These are phyloP conservation scores for Corythornis madagascariensis DNA, from an alignment of 2,113 vertebrate genomes.

Conservation along the genomic window DNA sequence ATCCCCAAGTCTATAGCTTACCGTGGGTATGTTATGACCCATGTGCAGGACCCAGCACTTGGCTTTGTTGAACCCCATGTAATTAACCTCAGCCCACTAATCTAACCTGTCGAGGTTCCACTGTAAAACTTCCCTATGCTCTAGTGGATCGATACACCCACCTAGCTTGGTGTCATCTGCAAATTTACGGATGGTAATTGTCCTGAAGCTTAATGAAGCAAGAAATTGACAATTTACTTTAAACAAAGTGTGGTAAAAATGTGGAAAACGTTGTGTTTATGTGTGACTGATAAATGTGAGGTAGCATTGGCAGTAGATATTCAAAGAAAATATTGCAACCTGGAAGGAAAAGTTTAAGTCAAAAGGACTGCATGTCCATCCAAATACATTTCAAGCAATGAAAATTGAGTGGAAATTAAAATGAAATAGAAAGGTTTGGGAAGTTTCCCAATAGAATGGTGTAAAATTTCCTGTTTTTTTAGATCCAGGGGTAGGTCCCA, in stretches of 20 bases:
- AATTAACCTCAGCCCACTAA: no score
- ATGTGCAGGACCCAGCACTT: no score
- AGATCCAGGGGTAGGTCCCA: accelerated
- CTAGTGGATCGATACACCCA: no score
- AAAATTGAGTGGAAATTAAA: neutral
- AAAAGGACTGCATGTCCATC: neutral
- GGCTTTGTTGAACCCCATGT: no score
- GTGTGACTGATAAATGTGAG: neutral
- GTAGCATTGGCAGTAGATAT: neutral
- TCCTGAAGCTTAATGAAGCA: neutral
- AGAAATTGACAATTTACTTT: neutral
- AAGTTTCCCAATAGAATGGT: neutral
- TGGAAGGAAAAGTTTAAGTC: neutral
- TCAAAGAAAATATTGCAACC: neutral
- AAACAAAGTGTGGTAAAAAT: neutral
- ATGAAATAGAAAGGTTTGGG: neutral
- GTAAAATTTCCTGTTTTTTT: neutral
- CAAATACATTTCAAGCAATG: neutral
- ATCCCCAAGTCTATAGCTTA: no score
- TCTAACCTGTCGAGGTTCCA: no score
- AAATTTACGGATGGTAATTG: neutral
- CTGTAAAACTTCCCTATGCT: no score
- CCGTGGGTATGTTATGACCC: no score
- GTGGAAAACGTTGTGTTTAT: neutral
- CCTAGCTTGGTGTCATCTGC: no score